Conservation (phyloP, 2,888 invertebrate species). For the Maniola hyperantus region DNA sequence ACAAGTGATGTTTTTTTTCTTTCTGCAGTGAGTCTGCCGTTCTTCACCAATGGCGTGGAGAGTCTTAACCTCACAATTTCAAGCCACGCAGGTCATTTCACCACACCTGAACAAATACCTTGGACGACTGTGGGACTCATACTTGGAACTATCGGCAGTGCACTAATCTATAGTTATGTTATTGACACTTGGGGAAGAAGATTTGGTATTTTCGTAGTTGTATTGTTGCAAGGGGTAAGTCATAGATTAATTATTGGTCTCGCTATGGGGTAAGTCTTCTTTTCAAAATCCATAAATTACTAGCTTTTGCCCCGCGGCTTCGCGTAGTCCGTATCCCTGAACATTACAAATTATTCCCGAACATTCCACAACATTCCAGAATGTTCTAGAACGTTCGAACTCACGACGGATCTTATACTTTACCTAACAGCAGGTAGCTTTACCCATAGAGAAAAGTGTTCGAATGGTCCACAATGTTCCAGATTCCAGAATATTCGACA, state of each 20-base stretch:
- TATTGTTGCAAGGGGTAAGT: slow-evolving; percentile 68
- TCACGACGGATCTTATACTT: no score
- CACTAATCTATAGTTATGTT: slow-evolving; percentile 52
- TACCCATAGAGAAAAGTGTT: no score
- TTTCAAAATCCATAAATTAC: not conserved
- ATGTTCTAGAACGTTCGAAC: no score
- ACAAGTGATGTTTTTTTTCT: slow-evolving; percentile 1
- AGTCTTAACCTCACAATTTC: slow-evolving; percentile 57
- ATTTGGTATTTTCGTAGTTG: slow-evolving; percentile 59
- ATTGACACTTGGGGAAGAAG: slow-evolving; percentile 60
- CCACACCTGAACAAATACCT: slow-evolving; percentile 49
- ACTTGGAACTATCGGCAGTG: slow-evolving; percentile 51
- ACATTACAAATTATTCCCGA: no score
- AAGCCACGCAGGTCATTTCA: slow-evolving; percentile 58
- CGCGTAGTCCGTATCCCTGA: no score
- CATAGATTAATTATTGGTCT: no score
- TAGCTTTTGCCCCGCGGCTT: not conserved
- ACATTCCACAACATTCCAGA: no score
- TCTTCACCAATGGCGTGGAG: slow-evolving; percentile 69
- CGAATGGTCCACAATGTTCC: no score
- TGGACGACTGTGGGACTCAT: slow-evolving; percentile 63
- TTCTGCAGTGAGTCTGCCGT: slow-evolving; percentile 64
- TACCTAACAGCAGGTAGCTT: no score
- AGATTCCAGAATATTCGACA: no score
- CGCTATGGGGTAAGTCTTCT: no score